Evolutionary conservation across 2,797 vertebrate genomes (phyloP), one percentile per base, ranked within the genome.

Genomic region (Sarcophilus harrisii): DNA sequence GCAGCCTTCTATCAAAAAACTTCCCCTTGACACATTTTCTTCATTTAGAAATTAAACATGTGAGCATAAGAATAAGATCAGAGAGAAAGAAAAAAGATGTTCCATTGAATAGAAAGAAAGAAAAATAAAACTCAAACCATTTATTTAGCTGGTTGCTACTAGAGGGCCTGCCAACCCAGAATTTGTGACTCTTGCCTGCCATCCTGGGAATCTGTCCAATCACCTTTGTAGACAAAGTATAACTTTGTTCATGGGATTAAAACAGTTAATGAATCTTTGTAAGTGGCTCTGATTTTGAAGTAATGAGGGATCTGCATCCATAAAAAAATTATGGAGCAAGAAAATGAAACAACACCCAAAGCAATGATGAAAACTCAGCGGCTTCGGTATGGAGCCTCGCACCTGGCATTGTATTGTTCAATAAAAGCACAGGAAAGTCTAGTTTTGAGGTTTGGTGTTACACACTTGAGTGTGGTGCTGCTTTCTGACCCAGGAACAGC

Each of bases 21-120:
- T 94, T 95, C 60, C 91, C 93, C n/a, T 32, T 55, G 52, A 73
- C 91, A 49, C 1, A 12, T 94, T 92, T 91, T 92, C 95, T 92
- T 58, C 58, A 95, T 58, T 90, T 54, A 60, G 93, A 94, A 92
- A 94, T 30, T 18, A 92, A 93, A 96, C 27, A 8, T 28, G 11
- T 49, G 90, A 92, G 96, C 38, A 4, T 16, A 13, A 49, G 10
- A 93, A n/a, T 38, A 92, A 52, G 81, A 45, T 87, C 73, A 49
- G 21, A 87, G 38, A 87, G 73, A 45, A 87, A 95, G 52, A 59
- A 90, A 95, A 96, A 18, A 58, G n/a, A 94, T 55, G 30, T 21
- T 95, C 95, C 30, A 45, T 1, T 58, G 58, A 58, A 29, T 8
- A 81, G 91, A 94, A 91, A 91, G 5, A 38, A 87, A 24, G 49